phyloP scores from a whole-genome alignment of 2,888 invertebrate genomes.

The Epistrophella euchroma region DNA sequence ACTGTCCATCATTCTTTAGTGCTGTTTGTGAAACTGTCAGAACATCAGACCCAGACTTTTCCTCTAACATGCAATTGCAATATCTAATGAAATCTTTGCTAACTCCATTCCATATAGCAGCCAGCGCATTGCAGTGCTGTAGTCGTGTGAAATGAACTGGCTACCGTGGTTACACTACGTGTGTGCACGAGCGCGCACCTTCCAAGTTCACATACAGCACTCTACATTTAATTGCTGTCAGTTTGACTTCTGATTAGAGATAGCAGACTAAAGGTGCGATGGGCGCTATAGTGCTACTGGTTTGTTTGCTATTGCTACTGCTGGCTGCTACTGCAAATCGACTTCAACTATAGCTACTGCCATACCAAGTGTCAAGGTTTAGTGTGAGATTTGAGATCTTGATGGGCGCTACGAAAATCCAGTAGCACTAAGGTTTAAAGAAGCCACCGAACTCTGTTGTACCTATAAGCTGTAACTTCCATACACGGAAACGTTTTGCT shows the following conservation, averaged over 20 bases:
- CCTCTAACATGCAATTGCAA: conserved; percentile 65
- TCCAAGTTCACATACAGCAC: conserved; percentile 60
- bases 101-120: background rate
- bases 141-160: conserved; percentile 59
- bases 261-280: conserved; percentile 53
- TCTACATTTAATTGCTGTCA: conserved; percentile 75
- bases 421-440: conserved; percentile 12
- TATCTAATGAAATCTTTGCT: conserved; percentile 61
- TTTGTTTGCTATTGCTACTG: background rate
- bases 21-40: conserved; percentile 64
- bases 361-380: conserved; percentile 69
- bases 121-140: background rate
- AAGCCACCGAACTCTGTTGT: conserved; percentile 45
- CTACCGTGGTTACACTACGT: conserved; percentile 56
- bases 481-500: conserved; percentile 72
- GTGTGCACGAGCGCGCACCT: conserved; percentile 34
- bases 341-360: conserved; percentile 22
- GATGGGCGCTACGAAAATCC: conserved; percentile 61
- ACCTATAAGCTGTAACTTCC: conserved; percentile 25
- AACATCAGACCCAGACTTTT: conserved; percentile 50
- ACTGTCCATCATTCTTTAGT: conserved; percentile 64
- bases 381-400: conserved; percentile 72
- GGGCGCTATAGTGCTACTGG: conserved; percentile 58
- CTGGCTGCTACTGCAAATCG: background rate
- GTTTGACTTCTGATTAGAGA: conserved; percentile 74